A percentile compares a stretch with the other conserved stretches of the same genome.
These are phyloP conservation scores for Cordilura impudica DNA, from an alignment of 2,888 invertebrate genomes.

Conservation along the genomic window DNA sequence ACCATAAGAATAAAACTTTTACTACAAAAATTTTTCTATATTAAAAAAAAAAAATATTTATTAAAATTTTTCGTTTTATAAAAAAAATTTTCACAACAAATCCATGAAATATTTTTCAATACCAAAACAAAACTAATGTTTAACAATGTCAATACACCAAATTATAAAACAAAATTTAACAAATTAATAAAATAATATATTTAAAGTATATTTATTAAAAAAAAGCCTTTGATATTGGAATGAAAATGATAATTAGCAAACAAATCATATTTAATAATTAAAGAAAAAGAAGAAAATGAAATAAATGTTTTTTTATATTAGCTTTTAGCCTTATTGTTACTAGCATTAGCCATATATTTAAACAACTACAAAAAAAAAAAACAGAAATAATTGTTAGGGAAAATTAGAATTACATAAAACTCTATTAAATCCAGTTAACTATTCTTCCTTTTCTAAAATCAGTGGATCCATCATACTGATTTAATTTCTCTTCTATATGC, in stretches of 20 bases:
- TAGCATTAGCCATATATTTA: slow-evolving; percentile 55
- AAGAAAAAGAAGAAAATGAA: slow-evolving; percentile 50
- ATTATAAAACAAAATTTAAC: slow-evolving; percentile 60
- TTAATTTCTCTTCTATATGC: slow-evolving; percentile 79
- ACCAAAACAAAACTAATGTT: slow-evolving; percentile 52
- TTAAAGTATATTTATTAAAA: slow-evolving; percentile 65
- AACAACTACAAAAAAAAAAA: slow-evolving; percentile 4
- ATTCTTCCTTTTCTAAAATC: not conserved
- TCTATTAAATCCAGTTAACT: not conserved
- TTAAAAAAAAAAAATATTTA: too few species aligned
- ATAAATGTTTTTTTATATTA: slow-evolving; percentile 61
- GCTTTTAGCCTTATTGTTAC: slow-evolving; percentile 65
- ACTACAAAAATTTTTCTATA: not conserved
- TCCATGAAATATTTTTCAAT: slow-evolving; percentile 27
- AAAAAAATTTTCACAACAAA: slow-evolving; percentile 26
- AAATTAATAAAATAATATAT: slow-evolving; percentile 21
- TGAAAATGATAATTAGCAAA: slow-evolving; percentile 17
- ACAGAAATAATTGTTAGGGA: slow-evolving; percentile 18
- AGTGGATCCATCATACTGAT: slow-evolving; percentile 71
- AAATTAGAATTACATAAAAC: not conserved
- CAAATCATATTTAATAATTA: slow-evolving; percentile 35
- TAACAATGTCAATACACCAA: slow-evolving; percentile 65
- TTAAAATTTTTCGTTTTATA: not conserved
- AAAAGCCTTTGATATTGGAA: slow-evolving; percentile 62
- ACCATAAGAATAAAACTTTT: not conserved